Percentiles rank a stretch among this genome's conserved stretches.
Conservation (phyloP, 2,888 invertebrate genomes). For the Calameuta filiformis region DNA sequence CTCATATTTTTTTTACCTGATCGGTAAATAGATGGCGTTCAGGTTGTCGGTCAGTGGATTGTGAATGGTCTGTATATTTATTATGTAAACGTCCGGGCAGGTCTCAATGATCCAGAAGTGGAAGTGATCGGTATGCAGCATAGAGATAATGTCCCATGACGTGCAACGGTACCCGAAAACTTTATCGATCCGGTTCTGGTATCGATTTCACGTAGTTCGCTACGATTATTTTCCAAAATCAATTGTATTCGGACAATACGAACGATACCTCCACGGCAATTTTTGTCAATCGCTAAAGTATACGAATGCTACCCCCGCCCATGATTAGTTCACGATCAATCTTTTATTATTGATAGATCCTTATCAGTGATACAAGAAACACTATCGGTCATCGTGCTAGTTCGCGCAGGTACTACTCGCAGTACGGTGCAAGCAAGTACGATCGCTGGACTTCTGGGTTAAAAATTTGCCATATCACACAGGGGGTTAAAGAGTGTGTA, state of each 20-base stretch:
- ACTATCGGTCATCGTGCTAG: too few relatives aligned
- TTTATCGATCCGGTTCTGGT: background rate
- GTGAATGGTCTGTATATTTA: background rate
- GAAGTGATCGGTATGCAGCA: background rate
- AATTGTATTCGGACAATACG: background rate
- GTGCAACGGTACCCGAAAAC: background rate
- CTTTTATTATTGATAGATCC: too few relatives aligned
- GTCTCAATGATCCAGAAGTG: background rate
- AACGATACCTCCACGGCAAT: background rate
- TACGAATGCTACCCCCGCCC: background rate
- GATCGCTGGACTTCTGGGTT: too few relatives aligned
- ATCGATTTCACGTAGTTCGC: background rate
- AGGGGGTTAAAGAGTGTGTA: too few relatives aligned
- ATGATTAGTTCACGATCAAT: too few relatives aligned
- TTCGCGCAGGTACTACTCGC: too few relatives aligned
- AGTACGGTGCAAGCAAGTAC: too few relatives aligned
- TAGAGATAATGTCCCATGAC: background rate
- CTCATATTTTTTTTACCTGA: background rate
- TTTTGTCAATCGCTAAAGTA: background rate
- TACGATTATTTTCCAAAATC: slow-evolving; percentile 1
- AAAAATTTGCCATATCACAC: too few relatives aligned
- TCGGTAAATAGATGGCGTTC: background rate
- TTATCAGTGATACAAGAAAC: too few relatives aligned
- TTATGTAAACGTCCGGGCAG: background rate
- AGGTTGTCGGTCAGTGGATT: background rate